phyloP scores from a whole-genome alignment of 2,888 invertebrate species.

The Eupithecia tripunctaria region DNA sequence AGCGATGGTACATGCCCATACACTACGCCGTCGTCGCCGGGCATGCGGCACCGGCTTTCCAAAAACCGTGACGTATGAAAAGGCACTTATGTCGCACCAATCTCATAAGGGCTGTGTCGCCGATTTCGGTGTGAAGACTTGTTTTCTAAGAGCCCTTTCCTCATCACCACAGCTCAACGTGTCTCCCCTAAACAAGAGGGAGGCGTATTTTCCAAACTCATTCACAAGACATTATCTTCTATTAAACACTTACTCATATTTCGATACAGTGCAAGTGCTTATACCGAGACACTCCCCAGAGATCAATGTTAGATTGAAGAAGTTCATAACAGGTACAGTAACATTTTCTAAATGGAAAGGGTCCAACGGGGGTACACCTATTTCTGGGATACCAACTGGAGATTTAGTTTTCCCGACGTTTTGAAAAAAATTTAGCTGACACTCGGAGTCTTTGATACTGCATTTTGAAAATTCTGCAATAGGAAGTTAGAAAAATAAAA shows the following conservation, averaged over 20 bases:
- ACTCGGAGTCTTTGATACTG: slow-evolving; percentile 24
- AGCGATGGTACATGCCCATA: too few species aligned
- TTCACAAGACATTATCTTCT: too few species aligned
- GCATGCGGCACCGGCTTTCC: too few species aligned
- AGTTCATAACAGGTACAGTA: slow-evolving; percentile 21
- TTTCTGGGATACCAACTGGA: slow-evolving; percentile 14
- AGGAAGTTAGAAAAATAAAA: not conserved
- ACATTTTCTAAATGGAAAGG: slow-evolving; percentile 23
- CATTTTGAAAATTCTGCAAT: slow-evolving; percentile 22
- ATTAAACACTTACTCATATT: slow-evolving; percentile 29
- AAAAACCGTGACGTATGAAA: too few species aligned
- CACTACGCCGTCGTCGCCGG: too few species aligned
- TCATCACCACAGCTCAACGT: too few species aligned
- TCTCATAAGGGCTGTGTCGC: too few species aligned
- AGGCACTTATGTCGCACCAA: too few species aligned
- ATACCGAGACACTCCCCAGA: slow-evolving; percentile 30
- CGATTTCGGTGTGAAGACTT: too few species aligned
- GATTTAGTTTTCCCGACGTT: slow-evolving; percentile 3
- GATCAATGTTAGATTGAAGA: slow-evolving; percentile 14
- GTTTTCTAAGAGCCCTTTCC: too few species aligned
- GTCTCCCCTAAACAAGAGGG: too few species aligned
- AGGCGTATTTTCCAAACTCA: not conserved
- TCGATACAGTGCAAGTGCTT: slow-evolving; percentile 23
- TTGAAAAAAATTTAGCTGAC: slow-evolving; percentile 29
- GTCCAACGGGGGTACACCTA: slow-evolving; percentile 29